Conservation (phyloP, 2,113 vertebrate genomes). For the Reinhardtius hippoglossoides region DNA sequence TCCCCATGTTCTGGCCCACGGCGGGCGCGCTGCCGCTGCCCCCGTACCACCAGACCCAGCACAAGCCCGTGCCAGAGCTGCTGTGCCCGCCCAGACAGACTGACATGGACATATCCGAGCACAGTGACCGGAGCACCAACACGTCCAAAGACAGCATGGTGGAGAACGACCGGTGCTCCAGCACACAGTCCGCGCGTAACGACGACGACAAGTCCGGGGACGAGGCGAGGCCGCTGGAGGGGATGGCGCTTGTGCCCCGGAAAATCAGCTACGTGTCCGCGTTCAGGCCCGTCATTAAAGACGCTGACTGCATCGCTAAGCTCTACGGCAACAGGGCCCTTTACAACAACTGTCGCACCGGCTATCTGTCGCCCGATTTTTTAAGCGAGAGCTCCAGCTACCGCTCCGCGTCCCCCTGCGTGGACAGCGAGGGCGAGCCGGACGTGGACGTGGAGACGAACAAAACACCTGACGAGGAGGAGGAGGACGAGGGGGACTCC, state of each 20-base stretch:
- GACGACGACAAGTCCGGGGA: constrained; percentile 89
- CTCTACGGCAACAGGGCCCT: constrained; percentile 90
- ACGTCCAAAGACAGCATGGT: constrained; percentile 84
- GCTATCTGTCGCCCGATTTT: constrained; percentile 92
- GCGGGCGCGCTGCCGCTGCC: constrained; percentile 88
- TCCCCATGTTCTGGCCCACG: constrained; percentile 95
- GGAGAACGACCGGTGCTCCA: constrained; percentile 87
- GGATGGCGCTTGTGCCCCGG: constrained; percentile 80
- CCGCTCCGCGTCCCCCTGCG: constrained; percentile 90
- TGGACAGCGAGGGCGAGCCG: constrained; percentile 92
- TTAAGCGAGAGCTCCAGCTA: constrained; percentile 95
- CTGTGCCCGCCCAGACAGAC: constrained; percentile 81
- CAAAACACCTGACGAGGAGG: constrained; percentile 88
- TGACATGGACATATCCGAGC: constrained; percentile 81
- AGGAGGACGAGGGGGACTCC: constrained; percentile 82
- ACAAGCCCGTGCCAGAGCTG: constrained; percentile 84
- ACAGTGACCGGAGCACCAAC: constrained; percentile 85
- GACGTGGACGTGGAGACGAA: constrained; percentile 95
- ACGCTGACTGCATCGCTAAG: constrained; percentile 93
- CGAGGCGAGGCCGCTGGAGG: constrained; percentile 84
- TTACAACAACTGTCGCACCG: constrained; percentile 81
- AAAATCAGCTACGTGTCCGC: constrained; percentile 95
- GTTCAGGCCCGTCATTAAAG: constrained; percentile 95
- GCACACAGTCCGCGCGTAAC: constrained; percentile 84
- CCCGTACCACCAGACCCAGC: constrained; percentile 87